Evolutionary conservation across 2,888 invertebrate genomes (phyloP).

Genomic region (Erebia epiphron): DNA sequence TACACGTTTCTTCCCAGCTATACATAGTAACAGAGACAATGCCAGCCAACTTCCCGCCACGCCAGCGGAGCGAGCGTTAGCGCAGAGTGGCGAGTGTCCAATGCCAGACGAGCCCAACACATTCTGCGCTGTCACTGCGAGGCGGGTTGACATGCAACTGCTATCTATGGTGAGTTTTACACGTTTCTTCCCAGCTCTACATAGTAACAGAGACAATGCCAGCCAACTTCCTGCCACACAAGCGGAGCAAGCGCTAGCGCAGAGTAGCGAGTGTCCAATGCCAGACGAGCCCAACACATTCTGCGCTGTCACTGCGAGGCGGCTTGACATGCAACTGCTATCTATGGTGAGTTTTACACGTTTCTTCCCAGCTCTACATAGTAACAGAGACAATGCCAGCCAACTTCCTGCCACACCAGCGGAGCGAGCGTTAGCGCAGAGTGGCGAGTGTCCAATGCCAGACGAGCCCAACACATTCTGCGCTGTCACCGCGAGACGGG

Average conservation of each 20-base stretch:
- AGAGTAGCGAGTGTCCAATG: constrained; percentile 65
- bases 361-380: constrained; percentile 73
- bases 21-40: constrained; percentile 85
- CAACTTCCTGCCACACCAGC: constrained; percentile 73
- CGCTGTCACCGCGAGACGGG: constrained; percentile 87
- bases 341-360: constrained; percentile 82
- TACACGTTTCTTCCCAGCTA: constrained; percentile 52
- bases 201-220: no score
- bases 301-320: constrained; percentile 87
- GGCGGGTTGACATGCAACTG: constrained; percentile 91
- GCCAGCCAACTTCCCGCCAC: constrained; percentile 79
- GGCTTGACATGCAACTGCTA: constrained; percentile 91
- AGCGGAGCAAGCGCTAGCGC: constrained; percentile 29
- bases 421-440: constrained; percentile 60
- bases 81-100: constrained; percentile 65
- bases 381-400: constrained; percentile 84
- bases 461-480: constrained; percentile 81
- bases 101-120: constrained; percentile 73
- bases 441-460: constrained; percentile 72
- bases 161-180: constrained; percentile 84
- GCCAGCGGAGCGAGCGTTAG: constrained; percentile 62
- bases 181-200: no score
- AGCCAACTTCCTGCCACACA: no score
- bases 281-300: constrained; percentile 77
- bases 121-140: constrained; percentile 86